Base-by-base conservation (phyloP, 2,113 vertebrate species). In the Carettochelys insculpta region DNA sequence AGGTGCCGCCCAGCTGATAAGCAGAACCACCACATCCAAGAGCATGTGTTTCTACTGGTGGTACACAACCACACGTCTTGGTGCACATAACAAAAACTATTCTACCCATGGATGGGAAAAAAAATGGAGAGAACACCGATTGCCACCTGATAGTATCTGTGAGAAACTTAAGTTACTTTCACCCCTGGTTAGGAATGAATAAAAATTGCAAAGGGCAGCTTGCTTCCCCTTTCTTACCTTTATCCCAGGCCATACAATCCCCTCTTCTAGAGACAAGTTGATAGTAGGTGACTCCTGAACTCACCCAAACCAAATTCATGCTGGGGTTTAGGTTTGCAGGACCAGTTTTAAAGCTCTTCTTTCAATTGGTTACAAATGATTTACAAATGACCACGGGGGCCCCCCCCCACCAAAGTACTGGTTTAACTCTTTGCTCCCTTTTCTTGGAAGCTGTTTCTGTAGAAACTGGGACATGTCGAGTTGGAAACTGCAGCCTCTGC, bases 101-200 rank as follows among this genome's bases (percentile, higher is more conserved):
- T n/a, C n/a, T n/a, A n/a, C n/a, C n/a, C n/a, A n/a, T n/a, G n/a
- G n/a, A n/a, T n/a, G n/a, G n/a, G n/a, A n/a, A n/a, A n/a, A n/a
- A n/a, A n/a, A n/a, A n/a, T n/a, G n/a, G n/a, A n/a, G n/a, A n/a
- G n/a, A n/a, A n/a, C n/a, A n/a, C n/a, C n/a, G n/a, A n/a, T n/a
- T n/a, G n/a, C n/a, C n/a, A n/a, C n/a, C n/a, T n/a, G n/a, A n/a
- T 14, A 50, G 48, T 11, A 50, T 3, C 48, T 50, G 48, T 50
- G 48, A 50, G 48, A 50, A 50, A 50, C 14, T 11, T 50, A 50
- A 50, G 48, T 50, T 50, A 50, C 48, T 50, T 50, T 50, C 48
- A 50, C 14, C 48, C 48, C 48, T 50, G 48, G n/a, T 92, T 95
- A 94, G 92, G 93, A 96, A 45, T n/a, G 27, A 89, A 90, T 61